These are phyloP conservation scores for Rhingia rostrata DNA, from an alignment of 2,888 invertebrate species.

Conservation along the genomic window DNA sequence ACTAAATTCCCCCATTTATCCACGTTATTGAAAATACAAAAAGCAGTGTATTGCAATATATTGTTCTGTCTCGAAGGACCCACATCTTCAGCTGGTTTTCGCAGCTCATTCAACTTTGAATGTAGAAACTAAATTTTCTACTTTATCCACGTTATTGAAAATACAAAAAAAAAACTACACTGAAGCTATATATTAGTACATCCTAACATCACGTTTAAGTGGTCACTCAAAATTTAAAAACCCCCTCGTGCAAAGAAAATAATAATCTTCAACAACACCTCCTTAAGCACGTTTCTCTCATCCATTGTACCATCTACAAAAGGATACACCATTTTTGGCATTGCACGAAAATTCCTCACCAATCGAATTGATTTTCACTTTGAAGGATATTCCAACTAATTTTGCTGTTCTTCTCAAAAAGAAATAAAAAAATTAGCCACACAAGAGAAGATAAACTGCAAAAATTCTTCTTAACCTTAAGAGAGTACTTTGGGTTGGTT, in stretches of 20 bases:
- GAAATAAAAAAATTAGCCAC: slow-evolving; percentile 9
- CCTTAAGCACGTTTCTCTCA: slow-evolving; percentile 44
- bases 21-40: no score
- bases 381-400: slow-evolving; percentile 1
- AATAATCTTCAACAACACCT: slow-evolving; percentile 23
- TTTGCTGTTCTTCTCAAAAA: background rate
- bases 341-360: background rate
- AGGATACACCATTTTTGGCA: slow-evolving; percentile 15
- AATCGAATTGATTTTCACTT: slow-evolving; percentile 48
- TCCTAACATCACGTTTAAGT: background rate
- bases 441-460: background rate
- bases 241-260: background rate
- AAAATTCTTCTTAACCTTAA: background rate
- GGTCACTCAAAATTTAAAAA: background rate
- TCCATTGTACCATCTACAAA: slow-evolving; percentile 10
- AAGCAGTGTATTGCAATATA: no score
- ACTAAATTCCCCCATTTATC: no score
- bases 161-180: no score
- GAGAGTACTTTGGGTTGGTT: background rate
- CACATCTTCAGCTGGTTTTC: no score
- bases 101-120: no score
- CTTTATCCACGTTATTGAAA: no score
- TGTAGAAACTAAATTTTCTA: no score
- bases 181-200: no score
- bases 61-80: no score